Conservation (phyloP, 2,888 invertebrate genomes). For the Torymus auratus region DNA sequence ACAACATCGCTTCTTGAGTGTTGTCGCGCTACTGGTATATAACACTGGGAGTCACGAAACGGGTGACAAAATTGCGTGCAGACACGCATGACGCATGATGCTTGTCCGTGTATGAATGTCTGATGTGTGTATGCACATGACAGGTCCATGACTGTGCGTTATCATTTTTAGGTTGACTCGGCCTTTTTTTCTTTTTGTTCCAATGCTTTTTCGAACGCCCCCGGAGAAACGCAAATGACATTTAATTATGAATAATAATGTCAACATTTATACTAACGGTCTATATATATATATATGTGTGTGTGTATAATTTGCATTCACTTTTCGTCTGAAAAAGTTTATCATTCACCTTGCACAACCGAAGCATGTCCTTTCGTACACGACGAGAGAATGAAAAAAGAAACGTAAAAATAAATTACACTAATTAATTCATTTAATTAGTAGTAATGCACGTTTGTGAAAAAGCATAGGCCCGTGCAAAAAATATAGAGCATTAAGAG, state of each 20-base stretch:
- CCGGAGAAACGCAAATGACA: constrained; percentile 12
- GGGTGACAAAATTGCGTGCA: constrained; percentile 45
- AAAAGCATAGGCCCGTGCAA: too few species aligned
- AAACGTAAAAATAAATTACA: too few species aligned
- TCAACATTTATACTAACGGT: neutral
- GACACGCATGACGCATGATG: constrained; percentile 32
- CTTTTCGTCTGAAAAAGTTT: constrained; percentile 1
- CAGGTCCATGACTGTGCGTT: constrained; percentile 24
- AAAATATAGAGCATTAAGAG: too few species aligned
- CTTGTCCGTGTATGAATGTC: constrained; percentile 3
- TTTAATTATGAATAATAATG: constrained; percentile 21
- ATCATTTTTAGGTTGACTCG: constrained; percentile 16
- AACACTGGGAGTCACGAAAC: constrained; percentile 25
- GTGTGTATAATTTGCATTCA: neutral
- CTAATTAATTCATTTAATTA: too few species aligned
- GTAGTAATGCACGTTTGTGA: too few species aligned
- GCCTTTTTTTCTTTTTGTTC: neutral
- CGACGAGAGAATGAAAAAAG: too few species aligned
- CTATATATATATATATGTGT: too few species aligned
- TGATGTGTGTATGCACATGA: constrained; percentile 20
- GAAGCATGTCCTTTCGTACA: too few species aligned
- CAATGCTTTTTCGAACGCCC: neutral
- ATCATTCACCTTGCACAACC: too few species aligned
- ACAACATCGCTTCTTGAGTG: neutral
- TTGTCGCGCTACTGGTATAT: neutral